These are phyloP conservation scores for Halcyon leucocephala DNA, from an alignment of 2,797 vertebrate species.

Conservation along the genomic window DNA sequence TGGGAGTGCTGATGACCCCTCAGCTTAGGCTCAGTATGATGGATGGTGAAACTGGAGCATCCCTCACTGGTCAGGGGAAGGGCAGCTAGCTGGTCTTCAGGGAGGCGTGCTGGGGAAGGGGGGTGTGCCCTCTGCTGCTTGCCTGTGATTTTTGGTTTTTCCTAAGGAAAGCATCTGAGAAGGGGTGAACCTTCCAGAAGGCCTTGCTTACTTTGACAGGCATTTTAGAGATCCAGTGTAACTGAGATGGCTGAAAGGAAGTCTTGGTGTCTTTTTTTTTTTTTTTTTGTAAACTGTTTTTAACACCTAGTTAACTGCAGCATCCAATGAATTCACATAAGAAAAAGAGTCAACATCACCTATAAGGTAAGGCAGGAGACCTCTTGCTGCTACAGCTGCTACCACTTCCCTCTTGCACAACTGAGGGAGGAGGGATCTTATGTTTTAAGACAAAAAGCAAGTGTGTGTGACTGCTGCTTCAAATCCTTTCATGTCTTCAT, in stretches of 20 bases:
- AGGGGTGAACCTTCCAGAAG: not conserved
- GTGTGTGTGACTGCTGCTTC: not conserved
- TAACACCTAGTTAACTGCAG: conserved; percentile 63
- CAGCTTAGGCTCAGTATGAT: not conserved
- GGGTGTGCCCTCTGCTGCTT: not conserved
- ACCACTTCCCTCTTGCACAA: not conserved
- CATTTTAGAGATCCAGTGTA: not conserved
- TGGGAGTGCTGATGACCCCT: not conserved
- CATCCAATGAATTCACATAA: conserved; percentile 50
- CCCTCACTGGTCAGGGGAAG: not conserved
- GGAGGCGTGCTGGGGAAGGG: not conserved
- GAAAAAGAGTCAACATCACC: conserved; percentile 28
- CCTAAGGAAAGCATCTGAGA: not conserved
- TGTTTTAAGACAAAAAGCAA: not conserved
- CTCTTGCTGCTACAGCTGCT: not conserved
- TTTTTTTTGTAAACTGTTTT: not conserved
- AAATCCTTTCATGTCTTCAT: not conserved
- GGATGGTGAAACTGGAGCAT: not conserved
- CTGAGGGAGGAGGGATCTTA: not conserved
- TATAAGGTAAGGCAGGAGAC: conserved; percentile 59
- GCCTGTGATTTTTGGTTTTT: not conserved
- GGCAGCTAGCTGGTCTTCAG: not conserved
- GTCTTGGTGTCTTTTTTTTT: not conserved
- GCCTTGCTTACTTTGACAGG: not conserved
- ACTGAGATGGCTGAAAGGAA: conserved; percentile 9